Evolutionary conservation across 2,888 invertebrate genomes (phyloP), one percentile per base, ranked within the genome.

Genomic region (Machimus atricapillus): DNA sequence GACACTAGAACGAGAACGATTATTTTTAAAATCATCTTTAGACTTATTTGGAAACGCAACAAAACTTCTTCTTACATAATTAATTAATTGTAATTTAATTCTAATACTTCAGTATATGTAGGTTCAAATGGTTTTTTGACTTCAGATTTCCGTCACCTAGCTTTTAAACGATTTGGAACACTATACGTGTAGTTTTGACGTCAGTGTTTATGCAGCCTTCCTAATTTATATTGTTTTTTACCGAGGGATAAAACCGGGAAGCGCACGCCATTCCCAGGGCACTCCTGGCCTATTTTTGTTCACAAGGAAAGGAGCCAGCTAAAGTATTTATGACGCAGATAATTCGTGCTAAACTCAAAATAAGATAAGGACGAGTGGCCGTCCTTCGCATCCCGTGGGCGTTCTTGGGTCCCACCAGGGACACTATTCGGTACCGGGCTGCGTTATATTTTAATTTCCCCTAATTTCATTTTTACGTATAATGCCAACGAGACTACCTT

Each of bases 321-420:
- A 12, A 78, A 78, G 37, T 78, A 78, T 78, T 78, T 78, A 78
- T 43, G 46, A 23, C 9, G 78, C 37, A 78, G 78, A 78, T 43
- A 27, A 78, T 78, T 43, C 14, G 78, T 23, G 7, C 23, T 23
- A 9, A 78, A 2, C 43, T 66, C 66, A 23, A 66, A 19, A 66
- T 23, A 66, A 66, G 66, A 66, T 66, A 66, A 27, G 66, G 27
- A 2, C 56, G 19, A 56, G n/a, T 56, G n/a, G 8, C n/a, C 7
- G 56, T 0, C 56, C 7, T 19, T 23, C 40, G 9, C 5, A 14
- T 74, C 76, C 34, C 76, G 37, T 0, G 76, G 37, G 34, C 31
- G 34, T 34, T 76, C 37, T 76, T 66, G 27, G 19, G 12, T 66
- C 27, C 27, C 27, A 19, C 19, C 12, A 66, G 66, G 27, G 66